A percentile compares a stretch with the other conserved stretches of the same genome.
Evolutionary conservation across 2,888 invertebrate genomes (phyloP).

Genomic region (Papilio protenor): DNA sequence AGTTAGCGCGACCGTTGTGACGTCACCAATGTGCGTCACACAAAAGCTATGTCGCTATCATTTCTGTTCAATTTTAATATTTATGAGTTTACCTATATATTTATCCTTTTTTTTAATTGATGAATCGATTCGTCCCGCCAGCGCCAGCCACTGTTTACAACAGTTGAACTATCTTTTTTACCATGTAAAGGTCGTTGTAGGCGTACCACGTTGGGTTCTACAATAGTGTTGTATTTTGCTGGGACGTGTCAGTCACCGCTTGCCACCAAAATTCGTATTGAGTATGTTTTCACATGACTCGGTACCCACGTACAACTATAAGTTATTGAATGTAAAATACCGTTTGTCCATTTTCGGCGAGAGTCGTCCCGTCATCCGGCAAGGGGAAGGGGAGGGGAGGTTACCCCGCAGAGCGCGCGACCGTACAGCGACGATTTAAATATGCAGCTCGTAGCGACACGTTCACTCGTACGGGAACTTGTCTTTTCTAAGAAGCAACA

Average conservation of each 20-base stretch:
- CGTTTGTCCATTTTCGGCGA: not conserved
- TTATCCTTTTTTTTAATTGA: not conserved
- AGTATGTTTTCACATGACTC: not conserved
- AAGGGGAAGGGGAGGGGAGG: not conserved
- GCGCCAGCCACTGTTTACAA: not conserved
- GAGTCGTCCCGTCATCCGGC: not conserved
- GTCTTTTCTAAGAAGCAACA: conserved; percentile 14
- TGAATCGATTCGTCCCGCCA: not conserved
- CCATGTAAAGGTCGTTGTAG: too few species aligned
- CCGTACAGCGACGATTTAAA: not conserved
- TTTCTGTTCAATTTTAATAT: not conserved
- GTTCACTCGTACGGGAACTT: conserved; percentile 12
- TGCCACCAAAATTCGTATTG: not conserved
- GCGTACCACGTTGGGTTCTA: not conserved
- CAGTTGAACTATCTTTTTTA: not conserved
- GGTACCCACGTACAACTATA: not conserved
- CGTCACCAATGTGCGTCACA: not conserved
- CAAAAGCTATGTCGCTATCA: not conserved
- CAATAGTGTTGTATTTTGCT: not conserved
- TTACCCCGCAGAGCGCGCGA: not conserved
- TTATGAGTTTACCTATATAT: not conserved
- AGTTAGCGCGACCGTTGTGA: not conserved
- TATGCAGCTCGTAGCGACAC: not conserved
- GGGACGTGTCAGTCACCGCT: not conserved
- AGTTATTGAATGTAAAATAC: not conserved